Evolutionary conservation across 2,113 vertebrate species (phyloP).

Genomic region (Entosphenus tridentatus): DNA sequence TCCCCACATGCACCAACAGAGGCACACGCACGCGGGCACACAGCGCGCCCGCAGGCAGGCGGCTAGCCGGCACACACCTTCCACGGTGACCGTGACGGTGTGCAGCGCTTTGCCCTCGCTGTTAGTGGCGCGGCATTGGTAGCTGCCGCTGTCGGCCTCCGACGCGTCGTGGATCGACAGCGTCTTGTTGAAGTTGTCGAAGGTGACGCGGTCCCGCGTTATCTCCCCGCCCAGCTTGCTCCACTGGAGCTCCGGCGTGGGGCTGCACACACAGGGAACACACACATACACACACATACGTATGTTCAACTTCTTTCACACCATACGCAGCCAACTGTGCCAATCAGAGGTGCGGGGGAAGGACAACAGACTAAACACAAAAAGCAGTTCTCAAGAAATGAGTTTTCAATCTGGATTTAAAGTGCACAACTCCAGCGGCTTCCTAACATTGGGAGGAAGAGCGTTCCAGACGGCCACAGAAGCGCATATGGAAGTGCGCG

Average conservation of each 20-base stretch:
- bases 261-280: conserved; percentile 21
- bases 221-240: conserved; percentile 29
- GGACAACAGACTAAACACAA: too few relatives aligned
- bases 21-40: neutral
- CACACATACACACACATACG: neutral
- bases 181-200: conserved; percentile 34
- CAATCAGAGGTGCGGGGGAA: too few relatives aligned
- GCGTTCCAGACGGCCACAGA: too few relatives aligned
- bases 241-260: conserved; percentile 48
- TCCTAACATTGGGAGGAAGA: too few relatives aligned
- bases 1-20: neutral
- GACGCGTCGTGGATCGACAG: conserved; percentile 36
- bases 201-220: conserved; percentile 21
- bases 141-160: conserved; percentile 45
- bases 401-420: too few relatives aligned
- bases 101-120: conserved; percentile 29
- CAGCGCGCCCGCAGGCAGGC: neutral
- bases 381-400: too few relatives aligned
- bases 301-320: too few relatives aligned
- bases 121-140: conserved; percentile 49
- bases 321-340: too few relatives aligned
- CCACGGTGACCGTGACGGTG: conserved; percentile 38
- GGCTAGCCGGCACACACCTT: conserved; percentile 26
- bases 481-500: too few relatives aligned
- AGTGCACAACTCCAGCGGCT: too few relatives aligned